phyloP scores from a whole-genome alignment of 2,888 invertebrate species.

The Sicus ferrugineus region DNA sequence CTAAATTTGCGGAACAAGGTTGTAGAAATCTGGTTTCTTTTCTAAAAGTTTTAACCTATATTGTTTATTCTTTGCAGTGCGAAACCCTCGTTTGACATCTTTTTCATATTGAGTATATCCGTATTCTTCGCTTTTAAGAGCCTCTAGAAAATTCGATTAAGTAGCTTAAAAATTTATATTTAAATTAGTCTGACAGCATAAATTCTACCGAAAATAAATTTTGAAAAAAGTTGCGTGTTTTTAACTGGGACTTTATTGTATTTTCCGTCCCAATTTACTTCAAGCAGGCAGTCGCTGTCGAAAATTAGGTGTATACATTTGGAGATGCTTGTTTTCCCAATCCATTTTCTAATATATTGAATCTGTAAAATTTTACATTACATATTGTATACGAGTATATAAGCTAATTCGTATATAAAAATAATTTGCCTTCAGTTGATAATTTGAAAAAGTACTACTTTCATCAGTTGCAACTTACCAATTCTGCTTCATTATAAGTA shows the following conservation, averaged over 20 bases:
- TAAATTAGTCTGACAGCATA: background rate
- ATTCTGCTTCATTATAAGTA: background rate
- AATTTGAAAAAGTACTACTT: background rate
- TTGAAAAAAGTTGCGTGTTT: background rate
- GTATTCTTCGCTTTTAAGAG: background rate
- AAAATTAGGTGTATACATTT: slow-evolving; percentile 3
- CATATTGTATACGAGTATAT: background rate
- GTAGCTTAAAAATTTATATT: background rate
- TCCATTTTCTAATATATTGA: background rate
- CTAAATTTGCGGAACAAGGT: too few species aligned
- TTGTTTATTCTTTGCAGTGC: slow-evolving; percentile 1
- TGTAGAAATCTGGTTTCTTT: slow-evolving; percentile 4
- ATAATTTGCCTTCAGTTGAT: background rate
- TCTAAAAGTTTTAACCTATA: background rate
- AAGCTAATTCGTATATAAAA: background rate
- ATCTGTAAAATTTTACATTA: background rate
- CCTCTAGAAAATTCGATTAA: slow-evolving; percentile 3
- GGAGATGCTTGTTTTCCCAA: background rate
- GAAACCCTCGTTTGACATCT: background rate
- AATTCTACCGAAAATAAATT: background rate
- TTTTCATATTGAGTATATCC: background rate
- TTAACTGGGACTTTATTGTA: background rate
- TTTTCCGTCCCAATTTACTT: slow-evolving; percentile 4
- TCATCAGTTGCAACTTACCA: background rate
- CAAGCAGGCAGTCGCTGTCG: background rate